Percentiles rank a stretch among this genome's conserved stretches.
Evolutionary conservation across 2,888 invertebrate genomes (phyloP).

Genomic region (Mactromeris polynyma): DNA sequence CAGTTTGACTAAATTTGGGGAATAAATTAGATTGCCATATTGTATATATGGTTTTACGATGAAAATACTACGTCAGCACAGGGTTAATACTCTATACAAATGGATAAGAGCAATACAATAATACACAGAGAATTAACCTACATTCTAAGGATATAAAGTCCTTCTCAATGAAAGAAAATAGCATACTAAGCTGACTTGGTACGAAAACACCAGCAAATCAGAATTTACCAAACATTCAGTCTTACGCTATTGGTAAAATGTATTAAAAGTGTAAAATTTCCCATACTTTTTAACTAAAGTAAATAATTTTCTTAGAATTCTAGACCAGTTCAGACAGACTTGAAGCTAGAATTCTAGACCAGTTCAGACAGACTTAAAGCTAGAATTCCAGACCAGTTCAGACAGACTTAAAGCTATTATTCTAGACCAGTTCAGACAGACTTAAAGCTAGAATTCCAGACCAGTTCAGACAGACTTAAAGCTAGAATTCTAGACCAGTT

Average conservation of each 20-base stretch:
- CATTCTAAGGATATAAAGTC: background rate
- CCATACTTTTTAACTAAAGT: too few relatives aligned
- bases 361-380: too few relatives aligned
- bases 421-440: too few relatives aligned
- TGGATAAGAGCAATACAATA: background rate
- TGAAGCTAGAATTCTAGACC: too few relatives aligned
- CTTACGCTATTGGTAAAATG: too few relatives aligned
- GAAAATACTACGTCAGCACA: background rate
- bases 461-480: background rate
- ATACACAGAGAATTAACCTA: conserved; percentile 1
- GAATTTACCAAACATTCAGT: background rate
- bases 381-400: background rate
- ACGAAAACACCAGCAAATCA: background rate
- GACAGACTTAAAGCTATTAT: background rate
- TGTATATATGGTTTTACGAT: background rate
- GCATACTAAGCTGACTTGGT: background rate
- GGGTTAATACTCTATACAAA: background rate
- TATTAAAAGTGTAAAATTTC: too few relatives aligned
- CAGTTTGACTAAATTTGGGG: conserved; percentile 18
- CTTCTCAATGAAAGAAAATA: background rate
- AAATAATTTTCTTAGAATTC: too few relatives aligned
- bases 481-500: background rate
- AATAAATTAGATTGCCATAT: conserved; percentile 25
- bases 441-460: background rate
- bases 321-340: too few relatives aligned